Evolutionary conservation across 2,888 invertebrate genomes (phyloP), one percentile per base, ranked within the genome.

Genomic region (Chrysolina oricalcia): DNA sequence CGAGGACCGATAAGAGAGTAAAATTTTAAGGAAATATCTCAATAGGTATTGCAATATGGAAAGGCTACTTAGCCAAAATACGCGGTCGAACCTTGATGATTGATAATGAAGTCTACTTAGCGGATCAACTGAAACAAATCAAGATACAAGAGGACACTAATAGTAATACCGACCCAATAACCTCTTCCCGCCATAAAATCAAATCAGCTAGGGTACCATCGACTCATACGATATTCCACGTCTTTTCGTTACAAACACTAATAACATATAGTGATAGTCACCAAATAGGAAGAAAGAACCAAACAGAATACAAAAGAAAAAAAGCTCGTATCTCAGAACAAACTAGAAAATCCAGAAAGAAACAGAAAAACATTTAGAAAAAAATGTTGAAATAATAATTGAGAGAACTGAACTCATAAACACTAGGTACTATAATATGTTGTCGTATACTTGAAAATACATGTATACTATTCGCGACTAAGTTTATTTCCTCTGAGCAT

Each of bases 1-100:
- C 59, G 66, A 72, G n/a, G 72, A 72, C 17, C 41, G 70, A 48
- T 64, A 70, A 46, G 72, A 67, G 15, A 40, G 27, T n/a, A 72
- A 67, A 67, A 46, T 62, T 4, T 19, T 72, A n/a, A 64, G 23
- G 13, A 23, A 65, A 53, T 53, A 65, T 19, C 56, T 65, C 19
- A 62, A n/a, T n/a, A n/a, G n/a, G 43, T 15, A n/a, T 46, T 11
- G 59, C 72, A 17, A 53, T 40, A 46, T 17, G 50, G 2, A 66
- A 66, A 43, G 19, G 40, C 9, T 56, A 72, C 23, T 27, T 35
- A 1, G 67, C 72, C n/a, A 59, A 17, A 35, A 67, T 72, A 35
- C 27, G 23, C 2, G 67, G 72, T 1, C 17, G 23, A 9, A 59
- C 19, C 5, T 17, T 72, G 8, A 13, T 72, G 4, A 27, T 72